Evolutionary conservation across 2,113 vertebrate species (phyloP).

Genomic region (Alligator sinensis): DNA sequence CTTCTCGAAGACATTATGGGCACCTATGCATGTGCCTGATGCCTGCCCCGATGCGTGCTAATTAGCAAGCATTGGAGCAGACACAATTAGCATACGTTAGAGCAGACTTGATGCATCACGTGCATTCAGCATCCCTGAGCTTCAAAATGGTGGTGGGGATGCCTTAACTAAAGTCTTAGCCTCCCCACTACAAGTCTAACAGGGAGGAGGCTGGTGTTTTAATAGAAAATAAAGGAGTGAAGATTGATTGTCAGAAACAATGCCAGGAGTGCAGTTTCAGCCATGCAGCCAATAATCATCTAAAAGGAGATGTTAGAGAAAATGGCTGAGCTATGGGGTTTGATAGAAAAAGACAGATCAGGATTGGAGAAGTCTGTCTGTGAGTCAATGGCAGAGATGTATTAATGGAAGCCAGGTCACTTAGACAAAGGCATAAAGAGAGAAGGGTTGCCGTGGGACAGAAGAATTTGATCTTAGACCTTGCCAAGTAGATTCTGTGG

Average conservation of each 20-base stretch:
- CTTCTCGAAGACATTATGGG: neutral
- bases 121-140: no score
- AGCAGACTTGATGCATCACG: no score
- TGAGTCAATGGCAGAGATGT: neutral
- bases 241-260: neutral
- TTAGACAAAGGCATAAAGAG: no score
- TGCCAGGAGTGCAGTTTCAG: no score
- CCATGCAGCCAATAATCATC: no score
- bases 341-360: neutral
- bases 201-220: neutral
- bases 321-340: neutral
- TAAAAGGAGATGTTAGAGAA: neutral
- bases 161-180: no score
- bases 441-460: neutral
- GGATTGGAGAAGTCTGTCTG: accelerated
- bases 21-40: no score
- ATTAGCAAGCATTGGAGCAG: no score
- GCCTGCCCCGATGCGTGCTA: no score
- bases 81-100: no score
- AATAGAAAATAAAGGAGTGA: neutral
- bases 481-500: neutral
- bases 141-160: no score
- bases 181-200: no score
- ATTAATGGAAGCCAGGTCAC: neutral
- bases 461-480: neutral